A percentile compares a stretch with the other conserved stretches of the same genome.
Conservation (phyloP, 2,797 vertebrate genomes). For the Coendou prehensilis region DNA sequence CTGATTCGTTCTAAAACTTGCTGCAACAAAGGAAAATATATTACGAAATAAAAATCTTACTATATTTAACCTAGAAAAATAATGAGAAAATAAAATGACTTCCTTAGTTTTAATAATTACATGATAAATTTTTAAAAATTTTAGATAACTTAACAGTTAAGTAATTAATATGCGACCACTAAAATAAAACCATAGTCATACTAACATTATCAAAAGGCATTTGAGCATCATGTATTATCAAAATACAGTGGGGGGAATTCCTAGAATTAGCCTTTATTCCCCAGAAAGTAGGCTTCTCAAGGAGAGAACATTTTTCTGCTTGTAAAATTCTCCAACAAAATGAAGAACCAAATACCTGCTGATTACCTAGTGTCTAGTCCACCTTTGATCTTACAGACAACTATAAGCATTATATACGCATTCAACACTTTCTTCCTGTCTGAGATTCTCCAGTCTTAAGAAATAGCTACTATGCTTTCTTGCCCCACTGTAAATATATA, state of each 20-base stretch:
- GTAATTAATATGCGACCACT: background rate
- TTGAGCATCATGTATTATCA: background rate
- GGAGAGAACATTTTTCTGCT: slow-evolving; percentile 36
- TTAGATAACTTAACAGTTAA: background rate
- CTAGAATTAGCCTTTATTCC: background rate
- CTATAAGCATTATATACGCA: background rate
- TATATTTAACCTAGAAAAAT: slow-evolving; percentile 57
- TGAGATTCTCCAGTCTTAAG: background rate
- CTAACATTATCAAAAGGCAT: slow-evolving; percentile 19
- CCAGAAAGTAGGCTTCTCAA: background rate
- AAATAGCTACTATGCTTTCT: background rate
- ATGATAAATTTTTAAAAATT: background rate
- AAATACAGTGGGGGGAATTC: background rate
- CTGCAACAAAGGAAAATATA: slow-evolving; percentile 88
- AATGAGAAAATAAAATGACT: slow-evolving; percentile 22
- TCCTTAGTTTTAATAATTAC: slow-evolving; percentile 59
- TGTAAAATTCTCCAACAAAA: background rate
- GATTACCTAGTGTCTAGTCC: background rate
- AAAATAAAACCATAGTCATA: slow-evolving; percentile 28
- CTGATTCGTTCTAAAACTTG: slow-evolving; percentile 98
- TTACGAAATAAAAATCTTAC: slow-evolving; percentile 49
- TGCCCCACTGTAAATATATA: background rate
- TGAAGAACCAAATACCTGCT: background rate
- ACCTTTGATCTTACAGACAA: background rate
- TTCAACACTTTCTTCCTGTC: background rate